phyloP scores from a whole-genome alignment of 2,888 invertebrate genomes.

The Litoditis marina region DNA sequence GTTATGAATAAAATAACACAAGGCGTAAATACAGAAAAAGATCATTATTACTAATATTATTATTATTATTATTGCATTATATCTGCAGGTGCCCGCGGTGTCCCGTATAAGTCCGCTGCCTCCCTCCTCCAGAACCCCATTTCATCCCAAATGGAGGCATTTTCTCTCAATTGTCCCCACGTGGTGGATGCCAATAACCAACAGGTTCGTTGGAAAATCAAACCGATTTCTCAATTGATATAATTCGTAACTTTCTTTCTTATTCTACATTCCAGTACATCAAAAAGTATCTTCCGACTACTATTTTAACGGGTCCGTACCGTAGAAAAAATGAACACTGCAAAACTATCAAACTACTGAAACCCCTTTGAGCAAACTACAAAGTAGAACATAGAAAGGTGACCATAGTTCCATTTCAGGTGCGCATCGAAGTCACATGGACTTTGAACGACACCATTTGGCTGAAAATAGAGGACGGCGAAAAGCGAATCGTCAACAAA shows the following conservation, averaged over 20 bases:
- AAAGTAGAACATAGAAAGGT: too few species aligned
- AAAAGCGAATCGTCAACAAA: slow-evolving; percentile 26
- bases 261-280: too few species aligned
- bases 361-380: too few species aligned
- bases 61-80: not conserved
- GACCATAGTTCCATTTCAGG: slow-evolving; percentile 1
- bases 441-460: slow-evolving; percentile 45
- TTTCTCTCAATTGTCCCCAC: slow-evolving; percentile 46
- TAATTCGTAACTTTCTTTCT: too few species aligned
- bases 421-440: slow-evolving; percentile 42
- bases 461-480: slow-evolving; percentile 45
- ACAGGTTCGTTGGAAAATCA: too few species aligned
- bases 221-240: too few species aligned
- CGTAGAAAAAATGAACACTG: too few species aligned
- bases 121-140: slow-evolving; percentile 4
- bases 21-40: not conserved
- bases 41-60: not conserved
- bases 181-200: slow-evolving; percentile 39
- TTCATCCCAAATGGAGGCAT: slow-evolving; percentile 27
- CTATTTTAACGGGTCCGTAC: too few species aligned
- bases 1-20: not conserved
- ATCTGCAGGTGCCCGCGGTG: not conserved
- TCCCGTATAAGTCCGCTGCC: slow-evolving; percentile 21
- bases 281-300: not conserved
- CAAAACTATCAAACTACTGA: too few species aligned